Base-by-base conservation (phyloP, 2,113 vertebrate genomes). In the Octodon degus region DNA sequence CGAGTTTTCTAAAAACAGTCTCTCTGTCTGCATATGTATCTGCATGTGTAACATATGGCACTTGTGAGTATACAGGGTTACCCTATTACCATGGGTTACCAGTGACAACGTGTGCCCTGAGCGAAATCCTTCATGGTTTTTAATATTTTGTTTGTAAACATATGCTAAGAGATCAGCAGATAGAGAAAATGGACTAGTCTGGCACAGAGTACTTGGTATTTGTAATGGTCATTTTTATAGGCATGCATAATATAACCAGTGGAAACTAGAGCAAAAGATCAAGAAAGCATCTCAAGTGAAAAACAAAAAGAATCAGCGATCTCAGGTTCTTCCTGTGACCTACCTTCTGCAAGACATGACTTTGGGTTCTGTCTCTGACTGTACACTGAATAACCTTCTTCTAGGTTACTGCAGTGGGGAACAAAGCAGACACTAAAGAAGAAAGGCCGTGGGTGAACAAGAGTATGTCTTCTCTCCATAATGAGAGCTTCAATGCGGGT, bases 1-100 rank as follows among this genome's bases (percentile, higher is more conserved):
- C 62, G 65, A 55, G 22, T 93, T 97, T 97, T 92, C 95, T 94
- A 92, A 95, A 97, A 94, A 47, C 87, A 93, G 81, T 90, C 82
- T 85, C 50, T 86, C 80, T 96, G 87, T 90, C 87, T 97, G 86
- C 82, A 88, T 96, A 92, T 81, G 43, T 93, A 90, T 90, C 76
- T 90, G 43, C 40, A 47, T 70, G 67, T 67, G 40, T 94, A 86
- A 76, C 85, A 90, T 77, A 95, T 88, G 94, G 90, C 92, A 86
- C 77, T 93, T 91, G 37, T 55, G 77, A 92, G 94, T 93, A 85
- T 95, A 96, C 47, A 95, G 85, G 72, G 84, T 93, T 96, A 95
- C 84, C 85, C 86, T 92, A 89, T 95, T 96, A 88, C 60, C 40
- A 55, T 85, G 81, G 87, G 76, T 96, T 94, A 95, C 95, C 67